A percentile compares a stretch with the other conserved stretches of the same genome.
These are phyloP conservation scores for Ecdyonurus torrentis DNA, from an alignment of 2,888 invertebrate genomes.

Conservation along the genomic window DNA sequence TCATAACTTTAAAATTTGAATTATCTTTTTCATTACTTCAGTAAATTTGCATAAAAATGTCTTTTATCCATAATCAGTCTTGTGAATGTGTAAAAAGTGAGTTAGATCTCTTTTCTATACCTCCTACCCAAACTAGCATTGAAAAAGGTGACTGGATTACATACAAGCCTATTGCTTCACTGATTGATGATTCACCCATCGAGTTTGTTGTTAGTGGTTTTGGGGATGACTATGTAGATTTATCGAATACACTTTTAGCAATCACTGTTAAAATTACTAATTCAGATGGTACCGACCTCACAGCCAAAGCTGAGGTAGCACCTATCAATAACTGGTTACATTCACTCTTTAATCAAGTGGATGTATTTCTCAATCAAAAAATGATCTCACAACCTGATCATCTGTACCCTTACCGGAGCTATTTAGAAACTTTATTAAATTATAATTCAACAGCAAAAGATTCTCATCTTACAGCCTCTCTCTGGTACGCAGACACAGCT, in stretches of 20 bases:
- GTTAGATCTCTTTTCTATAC: constrained; percentile 1
- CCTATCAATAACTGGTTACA: not conserved
- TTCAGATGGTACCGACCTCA: too few species aligned
- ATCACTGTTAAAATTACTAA: not conserved
- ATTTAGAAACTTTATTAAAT: too few species aligned
- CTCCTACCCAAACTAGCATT: constrained; percentile 2
- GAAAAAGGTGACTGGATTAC: not conserved
- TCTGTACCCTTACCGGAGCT: too few species aligned
- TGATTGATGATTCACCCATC: constrained; percentile 8
- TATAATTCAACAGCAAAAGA: too few species aligned
- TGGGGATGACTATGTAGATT: constrained; percentile 17
- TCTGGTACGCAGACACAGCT: too few species aligned
- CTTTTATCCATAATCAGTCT: constrained; percentile 2
- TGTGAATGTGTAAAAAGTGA: constrained; percentile 1
- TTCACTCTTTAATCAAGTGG: not conserved
- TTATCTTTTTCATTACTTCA: too few species aligned
- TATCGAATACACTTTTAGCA: not conserved
- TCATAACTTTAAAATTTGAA: too few species aligned
- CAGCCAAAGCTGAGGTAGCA: not conserved
- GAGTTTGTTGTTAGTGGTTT: constrained; percentile 16
- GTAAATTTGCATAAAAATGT: too few species aligned
- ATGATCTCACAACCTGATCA: not conserved
- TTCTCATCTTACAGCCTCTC: too few species aligned
- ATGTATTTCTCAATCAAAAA: not conserved
- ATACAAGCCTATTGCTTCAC: too few species aligned